Evolutionary conservation across 1,140 invertebrate genomes (phyloP).

Genomic region (Drosophila seguyi): DNA sequence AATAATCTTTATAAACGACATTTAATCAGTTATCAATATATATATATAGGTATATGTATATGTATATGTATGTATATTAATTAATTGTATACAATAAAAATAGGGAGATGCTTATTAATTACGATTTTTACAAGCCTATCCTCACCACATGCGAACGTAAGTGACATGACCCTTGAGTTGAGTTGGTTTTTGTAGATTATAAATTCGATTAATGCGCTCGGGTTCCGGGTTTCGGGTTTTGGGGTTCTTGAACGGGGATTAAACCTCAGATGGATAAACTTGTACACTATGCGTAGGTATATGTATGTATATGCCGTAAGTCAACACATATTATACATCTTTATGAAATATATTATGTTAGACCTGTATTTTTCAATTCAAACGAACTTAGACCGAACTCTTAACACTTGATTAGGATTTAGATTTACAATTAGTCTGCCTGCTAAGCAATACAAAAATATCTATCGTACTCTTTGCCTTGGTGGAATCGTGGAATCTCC

Average conservation of each 20-base stretch:
- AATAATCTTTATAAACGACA: slow-evolving; percentile 69
- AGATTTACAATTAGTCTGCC: slow-evolving; percentile 61
- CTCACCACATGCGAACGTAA: slow-evolving; percentile 22
- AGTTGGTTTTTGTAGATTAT: slow-evolving; percentile 34
- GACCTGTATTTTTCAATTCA: slow-evolving; percentile 55
- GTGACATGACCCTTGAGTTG: slow-evolving; percentile 41
- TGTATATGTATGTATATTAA: slow-evolving; percentile 36
- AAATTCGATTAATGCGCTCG: slow-evolving; percentile 54
- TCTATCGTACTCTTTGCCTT: slow-evolving; percentile 45
- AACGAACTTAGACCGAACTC: slow-evolving; percentile 54
- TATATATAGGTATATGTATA: slow-evolving; percentile 28
- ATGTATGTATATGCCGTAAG: slow-evolving; percentile 1
- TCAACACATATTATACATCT: slow-evolving; percentile 8
- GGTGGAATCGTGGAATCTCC: slow-evolving; percentile 26
- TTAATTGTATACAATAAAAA: slow-evolving; percentile 50
- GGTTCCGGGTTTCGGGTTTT: slow-evolving; percentile 16
- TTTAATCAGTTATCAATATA: slow-evolving; percentile 52
- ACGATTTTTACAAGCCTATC: slow-evolving; percentile 49
- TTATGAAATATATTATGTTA: slow-evolving; percentile 43
- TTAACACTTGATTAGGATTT: slow-evolving; percentile 45
- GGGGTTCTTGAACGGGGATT: slow-evolving; percentile 20
- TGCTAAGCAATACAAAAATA: slow-evolving; percentile 74
- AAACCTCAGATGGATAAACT: slow-evolving; percentile 38
- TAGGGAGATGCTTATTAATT: slow-evolving; percentile 52
- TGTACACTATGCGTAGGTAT: slow-evolving; percentile 14